Evolutionary conservation across 2,113 vertebrate genomes (phyloP).

Genomic region (Willisornis vidua): DNA sequence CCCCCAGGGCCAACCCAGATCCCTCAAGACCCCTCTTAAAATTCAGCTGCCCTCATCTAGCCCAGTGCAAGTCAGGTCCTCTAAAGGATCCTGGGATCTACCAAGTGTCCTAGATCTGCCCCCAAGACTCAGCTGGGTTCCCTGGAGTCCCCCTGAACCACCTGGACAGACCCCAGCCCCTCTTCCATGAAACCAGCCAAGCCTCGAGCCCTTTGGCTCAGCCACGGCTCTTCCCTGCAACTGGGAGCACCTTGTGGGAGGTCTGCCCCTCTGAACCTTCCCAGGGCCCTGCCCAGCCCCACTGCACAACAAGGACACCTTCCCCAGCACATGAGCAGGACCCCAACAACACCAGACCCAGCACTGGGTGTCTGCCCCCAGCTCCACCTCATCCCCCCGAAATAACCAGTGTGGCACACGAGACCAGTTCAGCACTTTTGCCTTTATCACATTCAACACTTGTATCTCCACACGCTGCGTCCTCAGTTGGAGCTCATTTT

Average conservation of each 20-base stretch:
- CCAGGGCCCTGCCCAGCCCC: background rate
- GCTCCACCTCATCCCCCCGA: accelerated
- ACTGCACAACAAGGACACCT: too few relatives aligned
- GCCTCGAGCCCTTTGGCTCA: accelerated
- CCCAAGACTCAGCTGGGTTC: background rate
- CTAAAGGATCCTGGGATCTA: background rate
- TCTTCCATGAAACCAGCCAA: background rate
- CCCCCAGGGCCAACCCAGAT: background rate
- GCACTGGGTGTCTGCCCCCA: background rate
- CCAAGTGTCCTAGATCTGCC: accelerated
- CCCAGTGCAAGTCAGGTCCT: background rate
- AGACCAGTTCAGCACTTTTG: background rate
- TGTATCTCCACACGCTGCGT: accelerated
- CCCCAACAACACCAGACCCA: accelerated
- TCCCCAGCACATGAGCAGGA: background rate
- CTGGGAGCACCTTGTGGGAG: accelerated
- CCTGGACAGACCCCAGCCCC: background rate
- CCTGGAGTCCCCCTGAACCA: background rate
- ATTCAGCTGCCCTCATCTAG: background rate
- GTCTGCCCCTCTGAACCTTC: accelerated
- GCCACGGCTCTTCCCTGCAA: background rate
- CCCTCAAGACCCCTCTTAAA: background rate
- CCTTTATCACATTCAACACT: background rate
- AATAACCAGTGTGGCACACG: background rate
- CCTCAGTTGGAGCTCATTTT: background rate